A percentile compares a stretch with the other conserved stretches of the same genome.
Evolutionary conservation across 2,888 invertebrate species (phyloP).

Genomic region (Drosophila falleni): DNA sequence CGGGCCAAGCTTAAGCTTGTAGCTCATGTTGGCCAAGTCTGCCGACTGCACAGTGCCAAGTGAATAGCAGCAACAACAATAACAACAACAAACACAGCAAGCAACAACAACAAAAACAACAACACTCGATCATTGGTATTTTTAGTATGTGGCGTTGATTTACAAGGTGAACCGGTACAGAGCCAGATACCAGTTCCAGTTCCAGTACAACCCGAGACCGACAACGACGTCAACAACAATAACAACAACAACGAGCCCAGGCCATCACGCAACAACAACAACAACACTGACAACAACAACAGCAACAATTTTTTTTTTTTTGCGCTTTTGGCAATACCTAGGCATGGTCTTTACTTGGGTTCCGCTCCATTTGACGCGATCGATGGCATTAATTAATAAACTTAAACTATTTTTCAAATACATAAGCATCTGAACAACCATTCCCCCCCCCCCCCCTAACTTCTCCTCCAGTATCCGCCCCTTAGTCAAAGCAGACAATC

Average conservation of each 20-base stretch:
- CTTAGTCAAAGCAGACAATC: neutral
- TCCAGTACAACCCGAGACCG: slow-evolving; percentile 25
- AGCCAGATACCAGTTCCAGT: slow-evolving; percentile 74
- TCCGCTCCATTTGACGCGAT: slow-evolving; percentile 32
- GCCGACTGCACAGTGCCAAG: slow-evolving; percentile 45
- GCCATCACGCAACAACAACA: slow-evolving; percentile 21
- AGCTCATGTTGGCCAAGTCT: slow-evolving; percentile 57
- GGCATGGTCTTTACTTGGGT: slow-evolving; percentile 21
- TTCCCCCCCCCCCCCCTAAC: too few relatives aligned
- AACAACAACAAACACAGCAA: slow-evolving; percentile 40
- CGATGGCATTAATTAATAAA: slow-evolving; percentile 35
- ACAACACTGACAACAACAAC: slow-evolving; percentile 3
- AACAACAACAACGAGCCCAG: neutral
- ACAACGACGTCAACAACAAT: neutral
- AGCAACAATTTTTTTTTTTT: neutral
- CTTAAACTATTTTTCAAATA: slow-evolving; percentile 15
- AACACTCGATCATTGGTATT: slow-evolving; percentile 69
- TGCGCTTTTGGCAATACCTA: slow-evolving; percentile 32
- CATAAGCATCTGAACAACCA: neutral
- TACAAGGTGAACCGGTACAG: slow-evolving; percentile 77
- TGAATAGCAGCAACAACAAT: slow-evolving; percentile 23
- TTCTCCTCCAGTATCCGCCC: neutral
- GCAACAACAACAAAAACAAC: slow-evolving; percentile 28
- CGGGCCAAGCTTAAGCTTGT: slow-evolving; percentile 41
- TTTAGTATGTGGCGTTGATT: slow-evolving; percentile 76